phyloP scores from a whole-genome alignment of 2,797 vertebrate species.

The Zenarchopterus dispar region DNA sequence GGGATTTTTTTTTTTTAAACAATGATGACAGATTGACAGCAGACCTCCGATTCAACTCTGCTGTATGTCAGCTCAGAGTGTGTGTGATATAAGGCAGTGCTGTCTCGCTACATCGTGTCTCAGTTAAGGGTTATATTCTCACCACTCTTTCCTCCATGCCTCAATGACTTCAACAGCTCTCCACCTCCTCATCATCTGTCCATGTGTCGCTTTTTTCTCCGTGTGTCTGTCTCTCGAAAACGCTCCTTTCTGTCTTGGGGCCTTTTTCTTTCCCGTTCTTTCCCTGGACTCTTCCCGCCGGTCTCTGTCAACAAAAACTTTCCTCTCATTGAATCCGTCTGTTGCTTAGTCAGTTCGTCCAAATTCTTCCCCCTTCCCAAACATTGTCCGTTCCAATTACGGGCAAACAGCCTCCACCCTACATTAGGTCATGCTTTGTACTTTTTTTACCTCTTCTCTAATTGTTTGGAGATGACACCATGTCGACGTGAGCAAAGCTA shows the following conservation, averaged over 20 bases:
- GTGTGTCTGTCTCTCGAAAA: slow-evolving; percentile 35
- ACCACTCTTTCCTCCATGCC: slow-evolving; percentile 59
- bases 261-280: slow-evolving; percentile 16
- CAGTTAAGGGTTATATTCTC: slow-evolving; percentile 69
- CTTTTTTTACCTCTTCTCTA: slow-evolving; percentile 2
- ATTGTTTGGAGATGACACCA: neutral
- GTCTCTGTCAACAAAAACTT: slow-evolving; percentile 6
- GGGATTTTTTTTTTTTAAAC: neutral
- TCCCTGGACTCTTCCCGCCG: slow-evolving; percentile 15
- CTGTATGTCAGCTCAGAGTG: slow-evolving; percentile 26
- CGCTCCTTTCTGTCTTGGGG: slow-evolving; percentile 24
- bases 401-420: slow-evolving; percentile 41
- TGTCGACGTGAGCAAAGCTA: neutral
- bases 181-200: slow-evolving; percentile 72
- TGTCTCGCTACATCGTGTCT: slow-evolving; percentile 60
- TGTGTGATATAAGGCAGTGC: slow-evolving; percentile 47
- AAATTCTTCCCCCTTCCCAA: slow-evolving; percentile 14
- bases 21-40: slow-evolving; percentile 32
- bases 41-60: slow-evolving; percentile 24
- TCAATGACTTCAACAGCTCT: slow-evolving; percentile 64
- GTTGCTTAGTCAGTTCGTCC: slow-evolving; percentile 11
- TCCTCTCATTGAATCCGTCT: slow-evolving; percentile 15
- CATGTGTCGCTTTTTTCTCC: slow-evolving; percentile 30
- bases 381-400: slow-evolving; percentile 29
- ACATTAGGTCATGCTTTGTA: slow-evolving; percentile 34